Percentiles rank a stretch among this genome's conserved stretches.
Evolutionary conservation across 2,113 vertebrate genomes (phyloP).

Genomic region (Odocoileus hemionus): DNA sequence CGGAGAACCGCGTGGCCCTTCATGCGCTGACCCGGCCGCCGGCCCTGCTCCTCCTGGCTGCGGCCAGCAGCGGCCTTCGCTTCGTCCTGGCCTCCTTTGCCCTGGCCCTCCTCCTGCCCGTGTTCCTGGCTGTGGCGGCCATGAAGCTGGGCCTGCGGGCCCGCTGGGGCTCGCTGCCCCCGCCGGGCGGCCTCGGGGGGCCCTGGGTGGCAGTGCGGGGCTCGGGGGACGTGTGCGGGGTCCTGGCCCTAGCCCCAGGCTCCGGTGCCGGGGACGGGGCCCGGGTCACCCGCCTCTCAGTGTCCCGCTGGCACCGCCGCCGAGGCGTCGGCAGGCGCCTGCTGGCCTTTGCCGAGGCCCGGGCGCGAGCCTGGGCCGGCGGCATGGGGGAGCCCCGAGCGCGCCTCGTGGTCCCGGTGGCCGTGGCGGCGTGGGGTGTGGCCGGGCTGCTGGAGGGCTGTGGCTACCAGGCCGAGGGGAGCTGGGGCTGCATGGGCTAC

Average conservation of each 20-base stretch:
- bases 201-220: slow-evolving; percentile 88
- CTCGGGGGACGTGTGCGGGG: slow-evolving; percentile 84
- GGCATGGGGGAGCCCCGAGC: slow-evolving; percentile 51
- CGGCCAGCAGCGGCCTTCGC: slow-evolving; percentile 83
- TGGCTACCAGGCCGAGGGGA: slow-evolving; percentile 56
- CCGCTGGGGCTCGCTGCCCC: slow-evolving; percentile 81
- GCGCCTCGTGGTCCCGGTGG: slow-evolving; percentile 51
- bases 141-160: slow-evolving; percentile 85
- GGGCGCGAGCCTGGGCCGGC: slow-evolving; percentile 77
- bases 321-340: slow-evolving; percentile 82
- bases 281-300: slow-evolving; percentile 84
- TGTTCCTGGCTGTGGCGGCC: slow-evolving; percentile 85
- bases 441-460: slow-evolving; percentile 61
- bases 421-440: slow-evolving; percentile 50
- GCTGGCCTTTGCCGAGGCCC: slow-evolving; percentile 81
- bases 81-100: slow-evolving; percentile 89
- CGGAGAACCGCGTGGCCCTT: slow-evolving; percentile 89
- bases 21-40: slow-evolving; percentile 87
- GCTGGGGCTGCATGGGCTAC: slow-evolving; percentile 72
- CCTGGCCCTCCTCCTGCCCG: slow-evolving; percentile 86
- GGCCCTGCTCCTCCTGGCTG: slow-evolving; percentile 78
- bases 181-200: slow-evolving; percentile 78
- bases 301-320: slow-evolving; percentile 85
- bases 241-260: slow-evolving; percentile 81
- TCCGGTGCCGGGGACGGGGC: slow-evolving; percentile 55